A percentile compares a stretch with the other conserved stretches of the same genome.
Conservation (phyloP, 2,797 vertebrate genomes). For the Rhincodon typus region DNA sequence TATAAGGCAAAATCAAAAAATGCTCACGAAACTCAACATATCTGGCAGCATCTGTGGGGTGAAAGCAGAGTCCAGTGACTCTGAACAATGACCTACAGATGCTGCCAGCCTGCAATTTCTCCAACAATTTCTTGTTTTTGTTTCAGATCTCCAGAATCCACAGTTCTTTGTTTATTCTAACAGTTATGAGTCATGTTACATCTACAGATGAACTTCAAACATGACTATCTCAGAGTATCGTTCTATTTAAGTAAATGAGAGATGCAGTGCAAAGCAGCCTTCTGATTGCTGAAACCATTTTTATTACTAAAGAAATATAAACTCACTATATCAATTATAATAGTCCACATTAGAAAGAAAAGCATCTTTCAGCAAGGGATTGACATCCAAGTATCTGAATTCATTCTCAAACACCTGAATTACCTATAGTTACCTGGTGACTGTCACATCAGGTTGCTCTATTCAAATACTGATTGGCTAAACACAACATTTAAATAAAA, state of each 20-base stretch:
- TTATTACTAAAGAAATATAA: background rate
- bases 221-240: background rate
- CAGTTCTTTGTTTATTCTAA: background rate
- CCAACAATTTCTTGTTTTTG: no score
- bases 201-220: background rate
- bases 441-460: background rate
- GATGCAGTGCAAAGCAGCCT: background rate
- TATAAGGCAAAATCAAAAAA: no score
- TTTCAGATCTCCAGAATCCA: no score
- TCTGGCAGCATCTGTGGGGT: no score
- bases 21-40: no score
- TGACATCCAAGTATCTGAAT: background rate
- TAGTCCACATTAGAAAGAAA: background rate
- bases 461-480: background rate
- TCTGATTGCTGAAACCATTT: background rate
- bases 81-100: no score
- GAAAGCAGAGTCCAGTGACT: no score
- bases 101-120: no score
- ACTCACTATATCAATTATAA: background rate
- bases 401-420: background rate
- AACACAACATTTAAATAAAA: constrained; percentile 6
- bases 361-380: background rate
- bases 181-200: background rate
- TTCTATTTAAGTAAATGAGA: background rate
- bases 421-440: background rate